Percentiles rank a stretch among this genome's conserved stretches.
These are phyloP conservation scores for Yponomeuta plumbellus DNA, from an alignment of 2,888 invertebrate species.

Conservation along the genomic window DNA sequence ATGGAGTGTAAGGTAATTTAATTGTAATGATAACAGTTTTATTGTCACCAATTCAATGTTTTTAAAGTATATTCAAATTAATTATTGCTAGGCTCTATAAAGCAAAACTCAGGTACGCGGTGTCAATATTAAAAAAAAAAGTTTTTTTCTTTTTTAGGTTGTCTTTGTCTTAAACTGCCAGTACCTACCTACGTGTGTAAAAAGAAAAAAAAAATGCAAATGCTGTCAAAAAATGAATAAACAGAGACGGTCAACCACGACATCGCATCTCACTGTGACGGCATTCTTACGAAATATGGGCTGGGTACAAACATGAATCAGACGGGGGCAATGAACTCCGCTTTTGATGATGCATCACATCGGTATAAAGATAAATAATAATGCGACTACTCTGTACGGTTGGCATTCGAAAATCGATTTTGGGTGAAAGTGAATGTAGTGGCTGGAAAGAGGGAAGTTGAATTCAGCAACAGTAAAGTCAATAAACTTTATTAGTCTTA, in stretches of 20 bases:
- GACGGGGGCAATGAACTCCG: slow-evolving; percentile 40
- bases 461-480: not conserved
- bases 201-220: not conserved
- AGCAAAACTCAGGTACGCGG: not conserved
- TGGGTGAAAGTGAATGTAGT: not conserved
- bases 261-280: not conserved
- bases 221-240: not conserved
- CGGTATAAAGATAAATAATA: slow-evolving; percentile 6
- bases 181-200: not conserved
- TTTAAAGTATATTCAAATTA: not conserved
- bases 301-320: slow-evolving; percentile 47
- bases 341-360: slow-evolving; percentile 29
- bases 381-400: not conserved
- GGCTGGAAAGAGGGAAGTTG: not conserved
- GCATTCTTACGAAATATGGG: slow-evolving; percentile 31
- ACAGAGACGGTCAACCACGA: not conserved
- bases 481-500: no score
- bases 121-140: not conserved
- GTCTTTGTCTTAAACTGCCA: no score
- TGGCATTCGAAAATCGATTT: not conserved
- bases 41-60: not conserved
- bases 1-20: not conserved
- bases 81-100: not conserved
- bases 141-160: not conserved
- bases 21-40: not conserved